These are phyloP conservation scores for Thamnophis sirtalis DNA, from an alignment of 2,113 vertebrate species.

Conservation along the genomic window DNA sequence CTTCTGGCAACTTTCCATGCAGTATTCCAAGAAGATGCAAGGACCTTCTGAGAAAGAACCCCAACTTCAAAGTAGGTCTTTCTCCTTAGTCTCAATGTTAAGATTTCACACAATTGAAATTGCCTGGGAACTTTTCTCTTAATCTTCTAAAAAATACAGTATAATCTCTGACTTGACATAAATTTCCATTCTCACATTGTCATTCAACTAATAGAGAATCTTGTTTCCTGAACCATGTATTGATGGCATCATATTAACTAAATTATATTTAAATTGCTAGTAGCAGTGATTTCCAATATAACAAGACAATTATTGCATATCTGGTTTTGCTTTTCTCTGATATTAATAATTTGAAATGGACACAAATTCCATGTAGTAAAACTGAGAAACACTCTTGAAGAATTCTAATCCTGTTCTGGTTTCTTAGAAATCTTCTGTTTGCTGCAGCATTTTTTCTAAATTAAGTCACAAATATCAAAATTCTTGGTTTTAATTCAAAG, in stretches of 20 bases:
- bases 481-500: neutral
- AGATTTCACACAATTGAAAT: neutral
- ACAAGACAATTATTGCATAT: neutral
- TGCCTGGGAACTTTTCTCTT: neutral
- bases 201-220: neutral
- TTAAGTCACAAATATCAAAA: neutral
- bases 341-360: slow-evolving; percentile 14
- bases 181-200: neutral
- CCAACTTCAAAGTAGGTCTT: neutral
- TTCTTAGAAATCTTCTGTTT: neutral
- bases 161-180: neutral
- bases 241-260: neutral
- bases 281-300: neutral
- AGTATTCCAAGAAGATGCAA: neutral
- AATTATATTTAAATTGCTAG: neutral
- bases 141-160: neutral
- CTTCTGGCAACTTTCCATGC: neutral
- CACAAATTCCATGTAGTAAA: neutral
- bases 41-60: neutral
- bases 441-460: accelerated
- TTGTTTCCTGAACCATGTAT: neutral
- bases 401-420: neutral
- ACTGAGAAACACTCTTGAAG: neutral
- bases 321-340: neutral
- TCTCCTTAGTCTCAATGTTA: neutral